Percentiles rank a stretch among this genome's conserved stretches.
These are phyloP conservation scores for Pseudococcus viburni DNA, from an alignment of 2,888 invertebrate genomes.

Conservation along the genomic window DNA sequence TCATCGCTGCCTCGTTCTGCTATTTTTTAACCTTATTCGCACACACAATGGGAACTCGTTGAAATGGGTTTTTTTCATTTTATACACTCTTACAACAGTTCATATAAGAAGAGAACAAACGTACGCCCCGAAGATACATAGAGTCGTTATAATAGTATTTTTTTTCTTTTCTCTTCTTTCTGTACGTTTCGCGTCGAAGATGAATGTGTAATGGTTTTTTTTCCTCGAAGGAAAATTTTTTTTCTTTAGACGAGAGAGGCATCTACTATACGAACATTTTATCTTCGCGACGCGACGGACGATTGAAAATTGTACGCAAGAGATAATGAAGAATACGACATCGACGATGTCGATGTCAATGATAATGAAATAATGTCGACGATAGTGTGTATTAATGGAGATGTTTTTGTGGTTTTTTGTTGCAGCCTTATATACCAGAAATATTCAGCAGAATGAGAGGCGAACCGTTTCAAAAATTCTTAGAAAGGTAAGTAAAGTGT, in stretches of 20 bases:
- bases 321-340: background rate
- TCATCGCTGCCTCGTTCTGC: background rate
- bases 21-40: background rate
- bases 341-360: background rate
- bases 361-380: background rate
- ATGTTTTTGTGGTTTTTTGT: conserved; percentile 68
- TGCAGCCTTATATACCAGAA: conserved; percentile 99
- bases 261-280: background rate
- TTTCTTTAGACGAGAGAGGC: background rate
- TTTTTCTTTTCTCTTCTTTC: background rate
- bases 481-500: conserved; percentile 87
- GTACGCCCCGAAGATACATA: conserved; percentile 37
- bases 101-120: conserved; percentile 29
- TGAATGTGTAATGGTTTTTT: conserved; percentile 38
- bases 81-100: background rate
- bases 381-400: conserved; percentile 12
- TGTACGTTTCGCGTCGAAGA: background rate
- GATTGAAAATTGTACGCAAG: conserved; percentile 1
- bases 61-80: conserved; percentile 13
- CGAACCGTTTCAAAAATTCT: conserved; percentile 96
- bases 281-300: background rate
- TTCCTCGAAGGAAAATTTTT: conserved; percentile 11
- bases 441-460: conserved; percentile 97
- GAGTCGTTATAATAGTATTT: conserved; percentile 14
- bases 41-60: conserved; percentile 27